These are phyloP conservation scores for Eristalinus sepulchralis DNA, from an alignment of 2,888 invertebrate genomes.

Conservation along the genomic window DNA sequence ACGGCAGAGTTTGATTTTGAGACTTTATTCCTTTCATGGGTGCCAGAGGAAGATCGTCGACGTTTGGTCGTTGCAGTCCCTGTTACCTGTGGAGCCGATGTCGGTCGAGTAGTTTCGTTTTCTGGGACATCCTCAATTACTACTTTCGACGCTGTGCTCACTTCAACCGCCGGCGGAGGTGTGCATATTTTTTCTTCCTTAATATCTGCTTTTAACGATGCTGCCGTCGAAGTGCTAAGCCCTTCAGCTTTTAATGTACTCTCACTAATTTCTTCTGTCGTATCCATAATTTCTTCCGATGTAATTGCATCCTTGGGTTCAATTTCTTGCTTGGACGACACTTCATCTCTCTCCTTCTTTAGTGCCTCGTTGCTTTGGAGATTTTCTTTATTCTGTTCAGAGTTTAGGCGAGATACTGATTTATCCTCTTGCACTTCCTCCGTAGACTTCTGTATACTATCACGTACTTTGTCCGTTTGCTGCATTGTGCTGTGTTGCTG, in stretches of 20 bases:
- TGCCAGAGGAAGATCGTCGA: constrained; percentile 48
- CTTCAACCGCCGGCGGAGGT: constrained; percentile 4
- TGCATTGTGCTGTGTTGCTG: constrained; percentile 48
- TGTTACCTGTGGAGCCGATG: constrained; percentile 28
- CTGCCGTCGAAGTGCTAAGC: constrained; percentile 12
- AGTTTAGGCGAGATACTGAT: constrained; percentile 33
- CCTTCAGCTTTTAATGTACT: constrained; percentile 33
- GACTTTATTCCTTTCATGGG: neutral
- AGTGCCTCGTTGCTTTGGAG: constrained; percentile 73
- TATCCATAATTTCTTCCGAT: constrained; percentile 43
- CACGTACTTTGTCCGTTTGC: constrained; percentile 67
- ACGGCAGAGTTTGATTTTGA: neutral
- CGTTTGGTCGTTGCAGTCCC: constrained; percentile 38
- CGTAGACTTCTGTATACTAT: constrained; percentile 63
- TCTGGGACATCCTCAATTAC: constrained; percentile 47
- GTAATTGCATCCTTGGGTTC: constrained; percentile 72
- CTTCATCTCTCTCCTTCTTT: constrained; percentile 75
- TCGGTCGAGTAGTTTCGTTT: constrained; percentile 13
- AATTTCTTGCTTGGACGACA: constrained; percentile 73
- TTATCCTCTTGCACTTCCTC: constrained; percentile 57
- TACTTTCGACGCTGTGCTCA: constrained; percentile 28
- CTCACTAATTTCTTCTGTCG: constrained; percentile 20
- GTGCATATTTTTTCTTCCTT: constrained; percentile 36
- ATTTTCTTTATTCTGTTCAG: constrained; percentile 64
- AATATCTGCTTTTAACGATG: constrained; percentile 40